Evolutionary conservation across 2,888 invertebrate genomes (phyloP), one percentile per base, ranked within the genome.

Genomic region (Dugesia japonica): DNA sequence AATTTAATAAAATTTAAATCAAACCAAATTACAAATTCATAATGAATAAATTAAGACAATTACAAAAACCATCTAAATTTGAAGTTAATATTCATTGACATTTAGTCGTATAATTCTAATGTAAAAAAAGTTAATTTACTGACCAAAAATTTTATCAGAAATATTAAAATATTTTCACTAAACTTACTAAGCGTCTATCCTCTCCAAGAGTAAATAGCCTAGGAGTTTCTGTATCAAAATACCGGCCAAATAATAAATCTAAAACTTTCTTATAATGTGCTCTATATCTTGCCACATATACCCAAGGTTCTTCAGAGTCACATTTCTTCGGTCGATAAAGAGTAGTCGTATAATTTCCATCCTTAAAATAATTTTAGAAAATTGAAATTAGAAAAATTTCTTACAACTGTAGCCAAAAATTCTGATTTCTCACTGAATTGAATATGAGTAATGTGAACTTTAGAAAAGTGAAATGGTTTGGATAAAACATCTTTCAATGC

Each of bases 221-320:
- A 0, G 83, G 83, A 28, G 79, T 78, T 75, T 82, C 81, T 13
- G 82, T 80, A 79, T 84, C 84, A 0, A 83, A 80, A 31, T 83
- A 81, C 20, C 81, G 77, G 7, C 83, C 84, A 81, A 85, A 85
- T 78, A 83, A 79, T 7, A 85, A 78, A 76, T 83, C 83, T 42
- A 81, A 80, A 78, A 85, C 84, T 4, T 81, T 81, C 77, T 84
- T 84, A 79, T 84, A 84, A 79, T 85, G 85, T 31, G 85, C 83
- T 20, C 83, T 79, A 80, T 84, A 81, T 17, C 85, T 80, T 0
- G 84, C 85, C 9, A 84, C 78, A 80, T 83, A 84, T 1, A 79
- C 77, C 77, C 81, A 85, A 0, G 82, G 81, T 4, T 80, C 80
- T 1, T 78, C 79, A 1, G 79, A 79, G 17, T 79, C 74, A 17